Percentiles rank a stretch among this genome's conserved stretches.
These are phyloP conservation scores for Rhodinocichla rosea DNA, from an alignment of 2,113 vertebrate genomes.

Conservation along the genomic window DNA sequence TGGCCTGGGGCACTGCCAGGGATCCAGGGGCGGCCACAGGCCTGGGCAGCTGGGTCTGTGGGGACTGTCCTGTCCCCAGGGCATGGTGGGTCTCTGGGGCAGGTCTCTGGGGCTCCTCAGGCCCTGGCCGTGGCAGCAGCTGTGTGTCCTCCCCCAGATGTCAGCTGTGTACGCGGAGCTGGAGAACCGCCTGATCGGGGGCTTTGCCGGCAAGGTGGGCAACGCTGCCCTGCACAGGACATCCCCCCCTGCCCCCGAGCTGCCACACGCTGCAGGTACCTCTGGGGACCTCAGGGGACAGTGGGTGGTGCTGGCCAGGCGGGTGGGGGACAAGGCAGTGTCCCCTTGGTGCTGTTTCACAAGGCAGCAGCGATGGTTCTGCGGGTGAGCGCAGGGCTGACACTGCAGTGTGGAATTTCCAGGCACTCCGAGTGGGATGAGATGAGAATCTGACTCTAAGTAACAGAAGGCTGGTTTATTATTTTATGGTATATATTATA, in stretches of 20 bases:
- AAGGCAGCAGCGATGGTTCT: rapidly evolving
- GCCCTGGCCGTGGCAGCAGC: not conserved
- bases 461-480: no score
- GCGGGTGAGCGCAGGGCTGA: rapidly evolving
- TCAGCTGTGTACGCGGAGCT: slow-evolving; percentile 93
- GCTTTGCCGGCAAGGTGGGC: slow-evolving; percentile 82
- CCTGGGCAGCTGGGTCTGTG: rapidly evolving
- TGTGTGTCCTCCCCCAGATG: slow-evolving; percentile 77
- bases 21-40: not conserved
- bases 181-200: slow-evolving; percentile 80
- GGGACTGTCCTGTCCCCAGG: not conserved
- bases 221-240: slow-evolving; percentile 66
- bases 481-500: no score
- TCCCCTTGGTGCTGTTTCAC: rapidly evolving
- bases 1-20: not conserved
- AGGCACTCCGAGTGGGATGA: no score
- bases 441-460: no score
- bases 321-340: rapidly evolving
- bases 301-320: not conserved
- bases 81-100: rapidly evolving
- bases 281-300: rapidly evolving
- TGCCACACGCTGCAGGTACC: slow-evolving; percentile 72
- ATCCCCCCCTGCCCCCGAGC: slow-evolving; percentile 77
- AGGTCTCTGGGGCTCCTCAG: not conserved
- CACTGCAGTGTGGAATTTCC: not conserved